phyloP scores from a whole-genome alignment of 2,113 vertebrate species.

The Pteronura brasiliensis region DNA sequence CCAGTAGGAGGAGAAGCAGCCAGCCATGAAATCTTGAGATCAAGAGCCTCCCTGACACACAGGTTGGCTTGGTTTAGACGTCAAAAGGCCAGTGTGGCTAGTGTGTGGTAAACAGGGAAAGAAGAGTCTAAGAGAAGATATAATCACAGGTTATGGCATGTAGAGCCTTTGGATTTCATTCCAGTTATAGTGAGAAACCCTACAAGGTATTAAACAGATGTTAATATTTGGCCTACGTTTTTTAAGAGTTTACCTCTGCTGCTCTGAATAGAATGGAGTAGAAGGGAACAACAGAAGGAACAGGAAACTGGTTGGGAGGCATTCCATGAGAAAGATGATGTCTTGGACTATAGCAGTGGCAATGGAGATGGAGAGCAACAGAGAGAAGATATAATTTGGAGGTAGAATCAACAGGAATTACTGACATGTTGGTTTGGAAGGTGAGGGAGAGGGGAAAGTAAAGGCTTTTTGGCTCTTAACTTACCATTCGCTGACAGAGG shows the following conservation, averaged over 20 bases:
- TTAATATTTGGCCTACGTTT: slow-evolving; percentile 47
- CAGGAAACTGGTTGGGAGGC: not conserved
- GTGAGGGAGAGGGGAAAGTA: not conserved
- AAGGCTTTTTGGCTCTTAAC: not conserved
- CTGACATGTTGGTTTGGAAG: not conserved
- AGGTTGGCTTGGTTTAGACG: not conserved
- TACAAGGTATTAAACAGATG: slow-evolving; percentile 39
- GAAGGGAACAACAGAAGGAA: not conserved
- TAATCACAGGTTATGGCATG: not conserved
- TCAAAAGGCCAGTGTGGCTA: not conserved
- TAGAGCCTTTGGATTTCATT: slow-evolving; percentile 48
- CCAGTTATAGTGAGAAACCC: slow-evolving; percentile 4
- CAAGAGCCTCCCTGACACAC: not conserved
- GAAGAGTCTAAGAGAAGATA: not conserved
- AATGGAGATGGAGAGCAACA: not conserved
- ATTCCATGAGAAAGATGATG: not conserved
- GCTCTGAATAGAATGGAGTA: not conserved
- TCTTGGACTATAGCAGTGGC: not conserved
- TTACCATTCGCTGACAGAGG: not conserved
- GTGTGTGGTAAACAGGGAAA: not conserved
- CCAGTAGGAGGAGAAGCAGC: not conserved
- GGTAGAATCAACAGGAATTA: not conserved
- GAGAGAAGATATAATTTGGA: not conserved
- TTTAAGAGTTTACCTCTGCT: slow-evolving; percentile 34
- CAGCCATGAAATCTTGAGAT: not conserved